phyloP scores from a whole-genome alignment of 2,797 vertebrate species.

The Schizopygopsis malacanthus region DNA sequence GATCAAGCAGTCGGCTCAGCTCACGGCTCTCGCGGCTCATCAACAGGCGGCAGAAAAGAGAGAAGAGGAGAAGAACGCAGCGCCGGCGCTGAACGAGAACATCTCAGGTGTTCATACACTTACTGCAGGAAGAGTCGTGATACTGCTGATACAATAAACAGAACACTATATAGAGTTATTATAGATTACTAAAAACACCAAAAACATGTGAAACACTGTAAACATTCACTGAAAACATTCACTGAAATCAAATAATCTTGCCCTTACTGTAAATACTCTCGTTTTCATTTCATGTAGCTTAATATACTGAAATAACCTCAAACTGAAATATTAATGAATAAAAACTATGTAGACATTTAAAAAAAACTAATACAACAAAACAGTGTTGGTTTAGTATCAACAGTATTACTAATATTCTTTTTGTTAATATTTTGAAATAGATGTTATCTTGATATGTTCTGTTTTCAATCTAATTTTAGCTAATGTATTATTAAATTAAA shows the following conservation, averaged over 20 bases:
- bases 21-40: slow-evolving; percentile 87
- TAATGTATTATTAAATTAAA: too few species aligned
- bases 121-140: not conserved
- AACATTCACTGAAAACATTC: not conserved
- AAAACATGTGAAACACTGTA: not conserved
- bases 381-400: too few species aligned
- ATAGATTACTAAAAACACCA: not conserved
- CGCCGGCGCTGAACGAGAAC: slow-evolving; percentile 66
- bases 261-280: too few species aligned
- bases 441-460: too few species aligned
- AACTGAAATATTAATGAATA: too few species aligned
- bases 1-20: slow-evolving; percentile 93
- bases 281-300: not conserved
- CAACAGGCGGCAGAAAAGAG: slow-evolving; percentile 82
- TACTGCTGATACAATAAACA: not conserved
- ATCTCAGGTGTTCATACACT: slow-evolving; percentile 74
- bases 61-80: slow-evolving; percentile 63
- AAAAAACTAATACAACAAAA: too few species aligned
- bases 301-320: too few species aligned
- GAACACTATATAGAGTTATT: not conserved
- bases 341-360: too few species aligned
- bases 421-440: too few species aligned
- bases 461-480: too few species aligned
- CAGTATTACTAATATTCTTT: too few species aligned
- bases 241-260: not conserved